Conservation (phyloP, 2,888 invertebrate genomes). For the Rhamphomyia laevipes region DNA sequence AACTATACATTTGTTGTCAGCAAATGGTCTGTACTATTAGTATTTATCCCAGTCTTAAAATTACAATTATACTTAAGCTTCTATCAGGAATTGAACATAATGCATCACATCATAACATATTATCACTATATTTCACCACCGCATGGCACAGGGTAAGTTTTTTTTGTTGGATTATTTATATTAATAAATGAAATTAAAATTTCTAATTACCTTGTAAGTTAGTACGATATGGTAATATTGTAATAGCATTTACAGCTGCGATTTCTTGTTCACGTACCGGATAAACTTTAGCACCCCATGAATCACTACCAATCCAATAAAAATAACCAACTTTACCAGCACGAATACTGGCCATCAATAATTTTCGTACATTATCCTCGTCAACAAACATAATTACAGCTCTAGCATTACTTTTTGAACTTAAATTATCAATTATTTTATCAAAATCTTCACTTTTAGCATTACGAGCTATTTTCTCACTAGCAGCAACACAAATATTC, state of each 20-base stretch:
- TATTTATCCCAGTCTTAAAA: too few relatives aligned
- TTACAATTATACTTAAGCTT: too few relatives aligned
- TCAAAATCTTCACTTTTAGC: conserved; percentile 46
- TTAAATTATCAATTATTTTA: conserved; percentile 45
- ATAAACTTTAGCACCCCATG: conserved; percentile 56
- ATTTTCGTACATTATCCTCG: conserved; percentile 50
- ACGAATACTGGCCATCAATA: conserved; percentile 44
- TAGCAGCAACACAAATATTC: conserved; percentile 43
- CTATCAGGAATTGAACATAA: too few relatives aligned
- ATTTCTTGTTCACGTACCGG: conserved; percentile 49
- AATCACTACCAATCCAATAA: conserved; percentile 59
- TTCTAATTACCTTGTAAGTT: conserved; percentile 39
- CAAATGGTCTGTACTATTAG: too few relatives aligned
- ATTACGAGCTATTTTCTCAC: conserved; percentile 47
- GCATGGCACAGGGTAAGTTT: too few relatives aligned
- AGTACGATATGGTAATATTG: conserved; percentile 48
- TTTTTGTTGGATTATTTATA: too few relatives aligned
- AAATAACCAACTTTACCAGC: conserved; percentile 48
- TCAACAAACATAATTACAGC: conserved; percentile 60
- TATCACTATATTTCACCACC: too few relatives aligned
- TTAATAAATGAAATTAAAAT: background rate
- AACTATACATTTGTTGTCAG: too few relatives aligned
- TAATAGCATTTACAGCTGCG: conserved; percentile 49
- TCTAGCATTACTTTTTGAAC: conserved; percentile 46
- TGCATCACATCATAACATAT: too few relatives aligned